These are phyloP conservation scores for Carassius carassius DNA, from an alignment of 2,113 vertebrate species.

Conservation along the genomic window DNA sequence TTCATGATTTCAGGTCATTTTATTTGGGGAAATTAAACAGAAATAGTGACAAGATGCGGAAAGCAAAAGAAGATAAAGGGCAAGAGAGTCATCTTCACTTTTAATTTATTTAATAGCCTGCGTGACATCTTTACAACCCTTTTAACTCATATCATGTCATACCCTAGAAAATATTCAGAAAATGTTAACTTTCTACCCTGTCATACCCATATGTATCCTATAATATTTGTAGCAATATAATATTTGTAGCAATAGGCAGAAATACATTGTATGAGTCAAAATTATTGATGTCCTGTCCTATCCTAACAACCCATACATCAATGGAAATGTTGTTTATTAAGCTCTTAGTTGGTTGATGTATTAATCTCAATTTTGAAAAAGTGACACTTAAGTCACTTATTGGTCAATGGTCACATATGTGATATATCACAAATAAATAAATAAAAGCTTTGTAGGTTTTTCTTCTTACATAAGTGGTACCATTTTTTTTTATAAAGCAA, in stretches of 20 bases:
- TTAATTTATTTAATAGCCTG: not conserved
- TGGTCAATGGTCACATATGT: not conserved
- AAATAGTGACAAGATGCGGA: not conserved
- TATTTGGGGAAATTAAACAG: not conserved
- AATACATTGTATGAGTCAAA: no score
- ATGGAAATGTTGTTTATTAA: no score
- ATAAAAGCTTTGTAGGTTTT: not conserved
- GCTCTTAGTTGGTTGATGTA: no score
- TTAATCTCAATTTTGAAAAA: no score
- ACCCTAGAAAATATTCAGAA: not conserved
- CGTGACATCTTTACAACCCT: not conserved
- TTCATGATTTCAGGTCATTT: conserved; percentile 7
- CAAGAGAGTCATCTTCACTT: not conserved
- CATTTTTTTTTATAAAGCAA: no score
- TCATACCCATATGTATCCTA: no score
- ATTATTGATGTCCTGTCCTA: no score
- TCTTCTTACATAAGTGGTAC: no score
- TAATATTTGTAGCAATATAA: no score
- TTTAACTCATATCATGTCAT: not conserved
- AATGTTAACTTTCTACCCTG: not conserved
- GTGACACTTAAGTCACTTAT: no score
- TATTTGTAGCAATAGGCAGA: no score
- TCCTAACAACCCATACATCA: no score
- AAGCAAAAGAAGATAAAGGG: not conserved
- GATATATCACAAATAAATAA: not conserved